These are phyloP conservation scores for Gisinianus flammeolus DNA, from an alignment of 2,888 invertebrate genomes.

Conservation along the genomic window DNA sequence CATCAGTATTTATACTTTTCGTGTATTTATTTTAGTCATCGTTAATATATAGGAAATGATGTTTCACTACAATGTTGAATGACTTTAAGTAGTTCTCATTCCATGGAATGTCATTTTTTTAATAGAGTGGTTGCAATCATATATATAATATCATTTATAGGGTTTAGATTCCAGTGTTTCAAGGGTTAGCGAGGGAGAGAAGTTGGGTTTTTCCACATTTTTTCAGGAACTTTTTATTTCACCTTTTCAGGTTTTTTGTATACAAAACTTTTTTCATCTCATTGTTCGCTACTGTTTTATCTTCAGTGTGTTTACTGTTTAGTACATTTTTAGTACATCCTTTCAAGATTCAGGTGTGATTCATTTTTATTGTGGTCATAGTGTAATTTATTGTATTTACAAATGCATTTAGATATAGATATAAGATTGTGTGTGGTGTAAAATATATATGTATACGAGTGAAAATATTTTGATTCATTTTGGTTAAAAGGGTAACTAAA, in stretches of 20 bases:
- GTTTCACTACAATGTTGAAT: no score
- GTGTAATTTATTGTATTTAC: background rate
- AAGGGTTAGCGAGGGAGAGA: background rate
- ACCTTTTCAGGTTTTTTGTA: background rate
- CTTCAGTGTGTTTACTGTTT: background rate
- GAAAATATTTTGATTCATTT: background rate
- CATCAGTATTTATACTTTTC: no score
- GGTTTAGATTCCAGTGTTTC: background rate
- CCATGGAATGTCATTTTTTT: no score
- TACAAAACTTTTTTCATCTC: background rate
- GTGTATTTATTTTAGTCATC: no score
- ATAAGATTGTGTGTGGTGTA: conserved; percentile 33
- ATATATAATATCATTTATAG: no score
- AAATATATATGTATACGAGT: conserved; percentile 8
- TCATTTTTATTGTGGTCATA: background rate
- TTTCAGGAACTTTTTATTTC: background rate
- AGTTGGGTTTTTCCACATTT: background rate
- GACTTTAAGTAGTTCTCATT: no score
- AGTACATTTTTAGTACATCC: background rate
- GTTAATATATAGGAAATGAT: no score
- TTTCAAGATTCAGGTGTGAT: background rate
- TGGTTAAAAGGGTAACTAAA: no score
- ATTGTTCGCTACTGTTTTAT: background rate
- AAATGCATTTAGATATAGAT: background rate
- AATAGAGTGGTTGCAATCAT: no score